These are phyloP conservation scores for Tragulus kanchil DNA, from an alignment of 2,113 vertebrate genomes.

Conservation along the genomic window DNA sequence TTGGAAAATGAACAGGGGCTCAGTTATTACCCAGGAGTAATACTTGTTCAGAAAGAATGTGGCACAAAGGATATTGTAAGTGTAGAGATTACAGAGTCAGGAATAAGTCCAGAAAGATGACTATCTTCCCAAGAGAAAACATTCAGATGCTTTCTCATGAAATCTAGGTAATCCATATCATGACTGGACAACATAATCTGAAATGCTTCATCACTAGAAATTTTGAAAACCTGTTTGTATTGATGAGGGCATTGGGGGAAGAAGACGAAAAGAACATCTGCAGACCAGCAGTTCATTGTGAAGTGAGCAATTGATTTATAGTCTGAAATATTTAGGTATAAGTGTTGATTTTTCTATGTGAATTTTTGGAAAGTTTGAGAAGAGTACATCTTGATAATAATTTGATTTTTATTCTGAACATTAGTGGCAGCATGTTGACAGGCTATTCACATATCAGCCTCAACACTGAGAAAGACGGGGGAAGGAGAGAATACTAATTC, in stretches of 20 bases:
- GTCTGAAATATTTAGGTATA: background rate
- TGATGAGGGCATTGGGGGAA: background rate
- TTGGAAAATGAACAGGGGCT: background rate
- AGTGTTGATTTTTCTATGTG: background rate
- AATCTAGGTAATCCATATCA: background rate
- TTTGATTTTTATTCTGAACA: background rate
- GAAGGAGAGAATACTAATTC: background rate
- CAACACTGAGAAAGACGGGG: background rate
- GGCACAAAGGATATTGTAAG: background rate
- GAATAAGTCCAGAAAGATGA: background rate
- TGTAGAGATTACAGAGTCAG: background rate
- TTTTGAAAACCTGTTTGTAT: background rate
- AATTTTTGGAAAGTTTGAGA: constrained; percentile 31
- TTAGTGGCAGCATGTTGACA: background rate
- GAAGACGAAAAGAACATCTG: background rate
- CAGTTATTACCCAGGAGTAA: background rate
- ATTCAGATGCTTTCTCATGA: background rate
- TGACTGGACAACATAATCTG: background rate
- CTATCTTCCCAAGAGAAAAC: background rate
- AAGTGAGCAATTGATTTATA: background rate
- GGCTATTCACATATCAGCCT: background rate
- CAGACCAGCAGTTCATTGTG: background rate
- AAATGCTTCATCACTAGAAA: background rate
- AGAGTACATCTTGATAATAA: background rate
- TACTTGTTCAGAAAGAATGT: background rate